A percentile compares a stretch with the other conserved stretches of the same genome.
These are phyloP conservation scores for Ibidorhyncha struthersii DNA, from an alignment of 2,113 vertebrate species.

Conservation along the genomic window DNA sequence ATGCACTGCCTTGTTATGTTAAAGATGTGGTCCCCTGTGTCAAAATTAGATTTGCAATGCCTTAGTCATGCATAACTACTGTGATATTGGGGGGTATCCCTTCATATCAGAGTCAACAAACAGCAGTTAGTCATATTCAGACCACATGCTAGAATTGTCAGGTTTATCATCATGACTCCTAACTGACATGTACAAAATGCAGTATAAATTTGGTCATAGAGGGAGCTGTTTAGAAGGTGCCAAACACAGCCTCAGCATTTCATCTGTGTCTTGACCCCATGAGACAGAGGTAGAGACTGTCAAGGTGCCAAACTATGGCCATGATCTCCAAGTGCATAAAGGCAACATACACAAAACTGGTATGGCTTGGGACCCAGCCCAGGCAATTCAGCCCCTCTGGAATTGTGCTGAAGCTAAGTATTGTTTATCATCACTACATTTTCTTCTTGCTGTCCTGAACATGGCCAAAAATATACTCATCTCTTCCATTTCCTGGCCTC, in stretches of 20 bases:
- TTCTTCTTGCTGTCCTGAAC: background rate
- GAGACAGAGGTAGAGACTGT: background rate
- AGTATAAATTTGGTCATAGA: background rate
- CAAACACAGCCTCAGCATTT: background rate
- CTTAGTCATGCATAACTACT: background rate
- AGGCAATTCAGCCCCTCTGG: background rate
- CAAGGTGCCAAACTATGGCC: background rate
- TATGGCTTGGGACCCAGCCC: background rate
- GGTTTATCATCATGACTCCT: background rate
- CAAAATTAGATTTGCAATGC: background rate
- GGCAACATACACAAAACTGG: background rate
- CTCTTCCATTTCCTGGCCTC: background rate
- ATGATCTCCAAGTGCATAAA: background rate
- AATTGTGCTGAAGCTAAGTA: background rate
- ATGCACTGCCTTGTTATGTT: background rate
- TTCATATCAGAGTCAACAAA: background rate
- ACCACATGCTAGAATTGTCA: background rate
- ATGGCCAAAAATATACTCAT: background rate
- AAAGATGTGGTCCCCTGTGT: background rate
- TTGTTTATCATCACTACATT: background rate
- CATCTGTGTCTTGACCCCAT: background rate
- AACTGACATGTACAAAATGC: background rate
- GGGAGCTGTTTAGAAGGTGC: background rate
- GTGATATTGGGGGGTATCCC: background rate
- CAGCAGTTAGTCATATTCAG: background rate